Percentiles rank a stretch among this genome's conserved stretches.
Conservation (phyloP, 2,113 vertebrate species). For the Sander lucioperca region DNA sequence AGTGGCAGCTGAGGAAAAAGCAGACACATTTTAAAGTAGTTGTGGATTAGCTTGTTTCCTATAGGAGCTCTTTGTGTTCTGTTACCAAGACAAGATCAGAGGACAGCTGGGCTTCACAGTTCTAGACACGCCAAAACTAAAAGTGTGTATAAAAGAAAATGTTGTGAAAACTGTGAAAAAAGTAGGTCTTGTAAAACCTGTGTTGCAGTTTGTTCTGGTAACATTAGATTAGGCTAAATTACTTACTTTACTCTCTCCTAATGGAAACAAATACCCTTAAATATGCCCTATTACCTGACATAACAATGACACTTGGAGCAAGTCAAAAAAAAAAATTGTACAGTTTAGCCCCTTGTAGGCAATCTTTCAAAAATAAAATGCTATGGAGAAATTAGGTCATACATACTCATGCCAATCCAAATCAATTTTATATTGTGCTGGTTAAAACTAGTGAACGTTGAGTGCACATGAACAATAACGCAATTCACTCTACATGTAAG, state of each 20-base stretch:
- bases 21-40: not conserved
- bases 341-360: not conserved
- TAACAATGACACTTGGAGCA: not conserved
- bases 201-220: not conserved
- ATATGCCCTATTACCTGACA: not conserved
- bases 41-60: not conserved
- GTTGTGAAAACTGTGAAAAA: not conserved
- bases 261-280: not conserved
- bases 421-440: not conserved
- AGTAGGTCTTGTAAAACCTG: not conserved
- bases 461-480: not conserved
- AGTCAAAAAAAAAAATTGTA: not conserved
- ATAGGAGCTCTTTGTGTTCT: not conserved
- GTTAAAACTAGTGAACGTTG: not conserved
- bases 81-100: not conserved
- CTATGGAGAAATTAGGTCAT: not conserved
- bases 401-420: not conserved
- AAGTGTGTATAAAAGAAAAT: not conserved
- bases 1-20: constrained; percentile 86
- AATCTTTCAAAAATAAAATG: not conserved
- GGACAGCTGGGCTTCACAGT: constrained; percentile 11
- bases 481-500: too few relatives aligned
- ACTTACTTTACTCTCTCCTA: not conserved
- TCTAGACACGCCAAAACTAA: not conserved
- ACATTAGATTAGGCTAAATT: not conserved